A percentile compares a stretch with the other conserved stretches of the same genome.
phyloP scores from a whole-genome alignment of 2,888 invertebrate species.

The Yponomeuta plumbellus region DNA sequence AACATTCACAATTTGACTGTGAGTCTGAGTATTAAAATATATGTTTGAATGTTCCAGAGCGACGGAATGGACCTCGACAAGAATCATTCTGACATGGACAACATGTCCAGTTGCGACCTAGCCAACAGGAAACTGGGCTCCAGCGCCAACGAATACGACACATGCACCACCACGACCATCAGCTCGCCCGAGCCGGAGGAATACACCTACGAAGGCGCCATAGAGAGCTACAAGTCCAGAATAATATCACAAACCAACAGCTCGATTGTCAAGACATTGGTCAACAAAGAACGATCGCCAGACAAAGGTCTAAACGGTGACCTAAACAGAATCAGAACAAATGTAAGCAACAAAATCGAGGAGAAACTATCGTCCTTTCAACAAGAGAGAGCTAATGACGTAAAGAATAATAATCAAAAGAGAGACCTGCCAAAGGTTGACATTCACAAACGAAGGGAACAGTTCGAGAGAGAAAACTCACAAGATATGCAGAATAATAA shows the following conservation, averaged over 20 bases:
- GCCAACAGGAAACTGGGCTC: conserved; percentile 66
- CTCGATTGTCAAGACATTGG: conserved; percentile 61
- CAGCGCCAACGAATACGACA: conserved; percentile 79
- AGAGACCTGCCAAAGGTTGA: conserved; percentile 86
- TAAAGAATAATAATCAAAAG: conserved; percentile 65
- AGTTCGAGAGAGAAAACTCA: conserved; percentile 84
- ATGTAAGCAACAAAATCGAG: conserved; percentile 77
- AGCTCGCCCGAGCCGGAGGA: conserved; percentile 85
- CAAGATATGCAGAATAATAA: conserved; percentile 68
- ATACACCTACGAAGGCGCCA: conserved; percentile 92
- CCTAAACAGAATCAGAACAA: conserved; percentile 66
- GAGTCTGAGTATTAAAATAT: not conserved
- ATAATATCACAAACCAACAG: conserved; percentile 79
- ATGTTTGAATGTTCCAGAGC: conserved; percentile 59
- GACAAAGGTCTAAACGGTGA: conserved; percentile 54
- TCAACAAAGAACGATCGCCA: conserved; percentile 68
- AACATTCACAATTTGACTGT: not conserved
- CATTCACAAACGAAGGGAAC: conserved; percentile 87
- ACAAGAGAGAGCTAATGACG: conserved; percentile 60
- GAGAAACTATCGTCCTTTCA: conserved; percentile 79
- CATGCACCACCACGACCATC: conserved; percentile 80
- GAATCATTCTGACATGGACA: conserved; percentile 72
- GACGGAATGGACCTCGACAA: conserved; percentile 77
- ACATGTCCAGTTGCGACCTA: conserved; percentile 62
- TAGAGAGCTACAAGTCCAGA: conserved; percentile 89